phyloP scores from a whole-genome alignment of 2,888 invertebrate genomes.

The Nebria brevicollis region DNA sequence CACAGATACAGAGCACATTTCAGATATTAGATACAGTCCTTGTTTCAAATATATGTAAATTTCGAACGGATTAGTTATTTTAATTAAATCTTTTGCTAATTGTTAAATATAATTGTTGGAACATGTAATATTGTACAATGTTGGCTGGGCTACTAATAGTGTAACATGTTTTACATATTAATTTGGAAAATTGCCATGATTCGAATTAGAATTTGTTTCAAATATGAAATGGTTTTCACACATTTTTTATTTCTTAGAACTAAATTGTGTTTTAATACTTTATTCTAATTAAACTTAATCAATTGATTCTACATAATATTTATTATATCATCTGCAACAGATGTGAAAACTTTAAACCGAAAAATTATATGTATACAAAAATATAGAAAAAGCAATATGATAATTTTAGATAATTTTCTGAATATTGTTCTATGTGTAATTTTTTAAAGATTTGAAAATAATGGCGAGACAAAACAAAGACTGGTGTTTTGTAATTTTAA shows the following conservation, averaged over 20 bases:
- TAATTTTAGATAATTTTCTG: background rate
- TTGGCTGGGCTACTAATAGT: conserved; percentile 19
- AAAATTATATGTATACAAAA: background rate
- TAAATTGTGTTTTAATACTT: background rate
- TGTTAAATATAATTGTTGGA: background rate
- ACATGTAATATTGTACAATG: conserved; percentile 6
- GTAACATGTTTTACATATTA: conserved; percentile 45
- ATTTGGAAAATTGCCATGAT: conserved; percentile 42
- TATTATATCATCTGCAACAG: too few relatives aligned
- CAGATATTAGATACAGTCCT: background rate
- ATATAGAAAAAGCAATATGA: background rate
- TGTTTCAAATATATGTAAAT: background rate
- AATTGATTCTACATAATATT: too few relatives aligned
- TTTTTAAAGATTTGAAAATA: conserved; percentile 40
- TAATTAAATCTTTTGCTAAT: conserved; percentile 18
- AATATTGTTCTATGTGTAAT: background rate
- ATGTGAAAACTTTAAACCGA: too few relatives aligned
- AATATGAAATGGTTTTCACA: background rate
- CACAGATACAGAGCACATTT: too few relatives aligned
- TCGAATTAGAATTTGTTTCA: conserved; percentile 36
- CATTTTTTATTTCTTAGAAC: background rate
- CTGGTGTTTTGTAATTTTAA: conserved; percentile 34
- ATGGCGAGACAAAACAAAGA: conserved; percentile 14
- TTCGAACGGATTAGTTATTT: conserved; percentile 4
- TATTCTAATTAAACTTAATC: background rate